A percentile compares a stretch with the other conserved stretches of the same genome.
Conservation (phyloP, 1,140 invertebrate species). For the Drosophila navojoa region DNA sequence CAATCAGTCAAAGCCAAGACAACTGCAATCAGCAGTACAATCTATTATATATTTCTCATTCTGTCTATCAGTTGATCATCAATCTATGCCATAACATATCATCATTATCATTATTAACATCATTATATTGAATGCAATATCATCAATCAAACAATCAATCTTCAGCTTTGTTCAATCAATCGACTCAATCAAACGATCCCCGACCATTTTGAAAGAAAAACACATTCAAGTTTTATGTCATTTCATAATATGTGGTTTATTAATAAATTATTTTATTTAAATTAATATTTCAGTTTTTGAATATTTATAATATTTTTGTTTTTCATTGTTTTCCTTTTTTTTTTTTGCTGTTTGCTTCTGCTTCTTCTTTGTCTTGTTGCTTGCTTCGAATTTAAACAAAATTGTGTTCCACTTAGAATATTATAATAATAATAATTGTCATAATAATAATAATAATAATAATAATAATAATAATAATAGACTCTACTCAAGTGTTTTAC, state of each 20-base stretch:
- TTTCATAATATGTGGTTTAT: conserved; percentile 82
- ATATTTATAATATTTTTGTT: conserved; percentile 78
- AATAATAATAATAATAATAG: conserved; percentile 67
- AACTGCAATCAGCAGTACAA: too few species aligned
- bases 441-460: conserved; percentile 52
- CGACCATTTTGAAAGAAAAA: not conserved
- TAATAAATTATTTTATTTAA: conserved; percentile 82
- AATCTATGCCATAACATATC: too few species aligned
- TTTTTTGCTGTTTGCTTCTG: conserved; percentile 22
- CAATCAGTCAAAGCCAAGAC: too few species aligned
- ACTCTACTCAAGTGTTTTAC: conserved; percentile 74
- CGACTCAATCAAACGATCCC: not conserved
- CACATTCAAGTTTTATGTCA: conserved; percentile 56
- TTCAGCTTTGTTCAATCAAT: not conserved
- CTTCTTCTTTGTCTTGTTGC: conserved; percentile 15
- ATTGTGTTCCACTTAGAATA: conserved; percentile 72
- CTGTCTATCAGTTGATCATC: too few species aligned
- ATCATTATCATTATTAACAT: too few species aligned
- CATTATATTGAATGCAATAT: too few species aligned
- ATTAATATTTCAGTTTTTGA: conserved; percentile 79
- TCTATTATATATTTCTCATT: too few species aligned
- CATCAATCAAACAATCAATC: not conserved
- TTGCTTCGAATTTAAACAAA: conserved; percentile 55
- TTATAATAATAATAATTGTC: conserved; percentile 70
- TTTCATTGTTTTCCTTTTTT: conserved; percentile 19